phyloP scores from a whole-genome alignment of 2,888 invertebrate species.

The Glaucopsyche alexis region DNA sequence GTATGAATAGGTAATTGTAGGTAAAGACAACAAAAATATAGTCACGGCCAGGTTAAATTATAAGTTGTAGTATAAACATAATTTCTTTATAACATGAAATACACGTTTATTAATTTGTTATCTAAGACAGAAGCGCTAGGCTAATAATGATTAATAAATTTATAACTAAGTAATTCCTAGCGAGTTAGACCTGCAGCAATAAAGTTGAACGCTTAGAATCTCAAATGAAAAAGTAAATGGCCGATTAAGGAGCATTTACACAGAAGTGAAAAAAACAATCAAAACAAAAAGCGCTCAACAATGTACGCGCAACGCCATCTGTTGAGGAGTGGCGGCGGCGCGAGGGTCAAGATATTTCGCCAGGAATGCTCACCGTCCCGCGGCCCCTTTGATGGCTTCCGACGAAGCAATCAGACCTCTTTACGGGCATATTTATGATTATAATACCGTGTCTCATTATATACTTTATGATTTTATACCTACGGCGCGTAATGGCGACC shows the following conservation, averaged over 20 bases:
- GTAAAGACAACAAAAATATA: too few relatives aligned
- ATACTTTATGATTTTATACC: constrained; percentile 76
- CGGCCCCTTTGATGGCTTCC: constrained; percentile 76
- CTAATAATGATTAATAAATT: neutral
- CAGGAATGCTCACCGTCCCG: constrained; percentile 66
- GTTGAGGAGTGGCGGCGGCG: constrained; percentile 63
- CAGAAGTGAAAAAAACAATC: constrained; percentile 66
- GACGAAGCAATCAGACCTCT: constrained; percentile 77
- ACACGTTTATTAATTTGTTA: neutral
- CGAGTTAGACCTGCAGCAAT: constrained; percentile 20
- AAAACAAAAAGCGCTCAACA: constrained; percentile 61
- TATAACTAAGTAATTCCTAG: constrained; percentile 43
- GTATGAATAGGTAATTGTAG: neutral
- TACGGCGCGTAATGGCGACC: constrained; percentile 64
- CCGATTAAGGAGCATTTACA: constrained; percentile 72
- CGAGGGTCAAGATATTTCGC: constrained; percentile 68
- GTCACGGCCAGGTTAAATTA: too few relatives aligned
- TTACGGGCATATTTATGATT: constrained; percentile 79
- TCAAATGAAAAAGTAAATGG: constrained; percentile 75
- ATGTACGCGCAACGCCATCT: constrained; percentile 76
- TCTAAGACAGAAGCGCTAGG: neutral
- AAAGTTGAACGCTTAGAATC: constrained; percentile 69
- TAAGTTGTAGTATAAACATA: too few relatives aligned
- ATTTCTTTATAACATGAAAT: too few relatives aligned
- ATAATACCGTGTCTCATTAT: constrained; percentile 77